Base-by-base conservation (phyloP, 2,797 vertebrate genomes). In the Takifugu ocellatus region DNA sequence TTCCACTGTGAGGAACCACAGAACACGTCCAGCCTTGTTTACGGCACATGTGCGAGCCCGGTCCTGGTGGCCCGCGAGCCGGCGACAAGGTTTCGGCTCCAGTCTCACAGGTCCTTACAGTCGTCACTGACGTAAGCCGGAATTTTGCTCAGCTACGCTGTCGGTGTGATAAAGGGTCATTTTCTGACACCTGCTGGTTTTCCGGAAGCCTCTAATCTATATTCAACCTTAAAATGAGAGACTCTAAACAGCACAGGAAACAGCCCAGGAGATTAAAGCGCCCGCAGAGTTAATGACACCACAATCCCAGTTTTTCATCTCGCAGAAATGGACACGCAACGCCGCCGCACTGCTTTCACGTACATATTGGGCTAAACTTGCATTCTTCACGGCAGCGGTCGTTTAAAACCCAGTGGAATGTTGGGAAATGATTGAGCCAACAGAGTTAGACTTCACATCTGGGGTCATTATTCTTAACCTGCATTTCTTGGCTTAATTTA, bases 341-440 rank as follows among this genome's bases (percentile, higher is more conserved):
- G 68, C 49, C n/a, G 60, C 10, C 55, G 61, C 70, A 31, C 62
- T 65, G 74, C 76, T 67, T 66, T 78, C 83, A 69, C 75, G 81
- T 89, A 72, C 86, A 84, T 78, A 88, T 90, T 82, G 73, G 78
- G 85, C 88, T 89, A 84, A 88, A 87, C 77, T 88, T 89, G 86
- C 86, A 87, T 88, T 91, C 81, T 73, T 63, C 85, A 92, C 85
- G 87, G 86, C 87, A 80, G 84, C 89, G 90, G 83, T 84, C 89
- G 90, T 90, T 92, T 90, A 87, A 88, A 94, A 92, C 81, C 86
- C 86, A 90, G 84, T 85, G 66, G 88, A 90, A 88, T 91, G 88
- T 89, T 79, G 87, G 3, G 75, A 89, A 85, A 87, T 88, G 86
- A 90, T 89, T 90, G 91, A 74, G 82, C 86, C 83, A 86, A 84